Conservation (phyloP, 2,113 vertebrate genomes). For the Gambusia holbrooki region DNA sequence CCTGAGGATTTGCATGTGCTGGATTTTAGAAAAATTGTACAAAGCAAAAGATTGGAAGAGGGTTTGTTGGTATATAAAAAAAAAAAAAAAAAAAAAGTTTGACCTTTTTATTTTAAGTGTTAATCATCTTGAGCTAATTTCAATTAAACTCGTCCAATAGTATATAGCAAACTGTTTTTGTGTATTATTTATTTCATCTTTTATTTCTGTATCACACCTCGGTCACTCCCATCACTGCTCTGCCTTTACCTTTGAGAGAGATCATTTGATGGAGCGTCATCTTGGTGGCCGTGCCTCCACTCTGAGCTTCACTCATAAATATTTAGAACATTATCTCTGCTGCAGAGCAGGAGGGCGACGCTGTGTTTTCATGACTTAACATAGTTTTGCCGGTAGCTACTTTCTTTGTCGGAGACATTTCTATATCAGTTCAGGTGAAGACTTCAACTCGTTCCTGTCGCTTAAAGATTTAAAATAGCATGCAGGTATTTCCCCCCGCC, state of each 20-base stretch:
- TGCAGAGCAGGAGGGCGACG: conserved; percentile 26
- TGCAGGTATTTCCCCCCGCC: not conserved
- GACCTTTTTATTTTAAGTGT: no score
- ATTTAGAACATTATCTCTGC: conserved; percentile 11
- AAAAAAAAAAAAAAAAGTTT: no score
- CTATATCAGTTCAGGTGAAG: not conserved
- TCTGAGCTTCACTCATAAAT: conserved; percentile 54
- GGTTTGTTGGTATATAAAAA: no score
- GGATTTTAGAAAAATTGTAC: no score
- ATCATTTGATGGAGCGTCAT: conserved; percentile 13
- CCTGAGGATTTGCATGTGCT: no score
- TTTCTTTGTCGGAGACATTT: not conserved
- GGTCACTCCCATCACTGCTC: conserved; percentile 7
- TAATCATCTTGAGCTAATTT: not conserved
- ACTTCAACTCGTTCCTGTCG: not conserved
- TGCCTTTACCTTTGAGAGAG: conserved; percentile 14
- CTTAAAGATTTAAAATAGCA: not conserved
- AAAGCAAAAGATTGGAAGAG: no score
- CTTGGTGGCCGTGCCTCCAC: conserved; percentile 23
- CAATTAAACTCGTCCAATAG: not conserved
- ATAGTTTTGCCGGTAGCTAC: not conserved
- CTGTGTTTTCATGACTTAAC: conserved; percentile 17
- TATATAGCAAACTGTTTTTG: not conserved
- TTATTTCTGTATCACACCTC: not conserved
- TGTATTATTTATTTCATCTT: not conserved